A percentile compares a stretch with the other conserved stretches of the same genome.
Conservation (phyloP, 1,140 invertebrate species). For the Frieseomelitta varia region DNA sequence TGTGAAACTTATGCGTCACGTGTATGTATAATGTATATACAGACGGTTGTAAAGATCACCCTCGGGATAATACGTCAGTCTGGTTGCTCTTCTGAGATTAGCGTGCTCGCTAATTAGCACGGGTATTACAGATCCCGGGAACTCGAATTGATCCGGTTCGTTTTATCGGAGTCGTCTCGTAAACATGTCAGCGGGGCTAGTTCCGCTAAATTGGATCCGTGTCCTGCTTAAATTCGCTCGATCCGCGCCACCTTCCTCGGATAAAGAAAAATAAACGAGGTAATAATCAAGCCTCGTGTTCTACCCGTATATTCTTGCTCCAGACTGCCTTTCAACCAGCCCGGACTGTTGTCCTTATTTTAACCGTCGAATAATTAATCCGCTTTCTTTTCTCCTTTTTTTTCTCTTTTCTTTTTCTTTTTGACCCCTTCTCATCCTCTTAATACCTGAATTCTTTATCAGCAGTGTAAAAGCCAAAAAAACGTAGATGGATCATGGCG, state of each 20-base stretch:
- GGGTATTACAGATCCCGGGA: conserved; percentile 49
- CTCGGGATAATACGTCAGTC: conserved; percentile 48
- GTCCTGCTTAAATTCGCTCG: conserved; percentile 1
- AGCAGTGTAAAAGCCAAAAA: not conserved
- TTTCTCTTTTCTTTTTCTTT: not conserved
- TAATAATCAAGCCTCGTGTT: conserved; percentile 14
- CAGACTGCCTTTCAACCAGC: not conserved
- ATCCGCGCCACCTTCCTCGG: not conserved
- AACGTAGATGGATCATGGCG: not conserved
- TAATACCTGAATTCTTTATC: conserved; percentile 1
- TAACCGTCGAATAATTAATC: conserved; percentile 29
- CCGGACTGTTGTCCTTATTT: conserved; percentile 1
- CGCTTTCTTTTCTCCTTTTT: not conserved
- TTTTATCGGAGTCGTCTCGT: conserved; percentile 25
- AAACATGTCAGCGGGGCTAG: conserved; percentile 25
- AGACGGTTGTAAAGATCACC: conserved; percentile 18
- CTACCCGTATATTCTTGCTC: conserved; percentile 14
- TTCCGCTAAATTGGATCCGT: conserved; percentile 33
- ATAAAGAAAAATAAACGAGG: conserved; percentile 21
- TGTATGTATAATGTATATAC: not conserved
- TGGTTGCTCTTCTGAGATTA: conserved; percentile 59
- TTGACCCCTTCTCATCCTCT: not conserved
- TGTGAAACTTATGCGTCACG: conserved; percentile 1
- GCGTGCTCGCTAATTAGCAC: conserved; percentile 56
- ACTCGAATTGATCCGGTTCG: conserved; percentile 49